Evolutionary conservation across 2,113 vertebrate species (phyloP).

Genomic region (Chloroceryle aenea): DNA sequence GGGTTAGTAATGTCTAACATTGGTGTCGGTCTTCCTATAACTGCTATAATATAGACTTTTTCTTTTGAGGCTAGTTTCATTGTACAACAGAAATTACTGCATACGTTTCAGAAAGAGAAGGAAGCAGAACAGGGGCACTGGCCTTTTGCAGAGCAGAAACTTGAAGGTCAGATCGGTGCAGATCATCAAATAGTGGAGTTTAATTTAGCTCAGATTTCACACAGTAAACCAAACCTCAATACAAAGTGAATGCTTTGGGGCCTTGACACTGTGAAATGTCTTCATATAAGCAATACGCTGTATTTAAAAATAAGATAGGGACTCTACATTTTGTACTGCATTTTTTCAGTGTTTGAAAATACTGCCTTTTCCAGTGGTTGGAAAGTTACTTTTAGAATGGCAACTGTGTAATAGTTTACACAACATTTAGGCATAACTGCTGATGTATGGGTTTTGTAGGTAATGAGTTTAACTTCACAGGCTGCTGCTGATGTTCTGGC

Average conservation of each 20-base stretch:
- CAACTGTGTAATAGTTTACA: neutral
- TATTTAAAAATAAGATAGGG: neutral
- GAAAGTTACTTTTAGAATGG: neutral
- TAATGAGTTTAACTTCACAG: neutral
- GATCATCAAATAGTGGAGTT: neutral
- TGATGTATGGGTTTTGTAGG: neutral
- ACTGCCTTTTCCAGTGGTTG: neutral
- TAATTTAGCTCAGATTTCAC: neutral
- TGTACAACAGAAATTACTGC: neutral
- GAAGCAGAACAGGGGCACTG: slow-evolving; percentile 7
- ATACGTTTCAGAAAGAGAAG: neutral
- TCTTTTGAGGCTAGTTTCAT: slow-evolving; percentile 4
- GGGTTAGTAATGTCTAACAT: neutral
- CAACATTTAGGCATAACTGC: neutral
- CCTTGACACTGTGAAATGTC: neutral
- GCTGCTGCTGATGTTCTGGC: neutral
- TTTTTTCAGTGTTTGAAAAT: neutral
- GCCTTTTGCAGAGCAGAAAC: neutral
- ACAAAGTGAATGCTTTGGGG: neutral
- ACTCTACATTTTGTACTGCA: neutral
- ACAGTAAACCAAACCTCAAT: neutral
- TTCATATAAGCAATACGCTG: neutral
- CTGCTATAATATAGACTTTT: neutral
- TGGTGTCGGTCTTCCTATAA: neutral
- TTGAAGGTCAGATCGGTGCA: neutral